These are phyloP conservation scores for Xiphophorus hellerii DNA, from an alignment of 2,113 vertebrate species.

Conservation along the genomic window DNA sequence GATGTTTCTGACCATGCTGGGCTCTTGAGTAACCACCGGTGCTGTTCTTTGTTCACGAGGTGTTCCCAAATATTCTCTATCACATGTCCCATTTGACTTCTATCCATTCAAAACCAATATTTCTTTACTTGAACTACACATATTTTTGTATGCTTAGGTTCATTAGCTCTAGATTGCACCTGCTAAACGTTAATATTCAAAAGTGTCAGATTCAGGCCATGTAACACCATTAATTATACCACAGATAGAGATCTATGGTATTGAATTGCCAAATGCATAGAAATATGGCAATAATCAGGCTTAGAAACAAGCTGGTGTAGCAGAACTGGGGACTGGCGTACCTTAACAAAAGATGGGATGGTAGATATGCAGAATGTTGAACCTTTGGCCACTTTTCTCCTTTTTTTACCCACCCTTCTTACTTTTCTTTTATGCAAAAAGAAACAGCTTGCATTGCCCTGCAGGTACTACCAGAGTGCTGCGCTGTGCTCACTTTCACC, in stretches of 20 bases:
- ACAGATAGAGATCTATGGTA: neutral
- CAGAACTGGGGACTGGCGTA: slow-evolving; percentile 39
- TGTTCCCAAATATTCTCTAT: neutral
- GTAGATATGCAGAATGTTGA: slow-evolving; percentile 42
- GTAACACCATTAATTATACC: neutral
- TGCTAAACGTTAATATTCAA: neutral
- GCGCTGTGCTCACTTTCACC: slow-evolving; percentile 86
- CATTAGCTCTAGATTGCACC: neutral
- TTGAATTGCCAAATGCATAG: neutral
- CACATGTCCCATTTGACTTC: neutral
- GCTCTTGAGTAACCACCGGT: too few species aligned
- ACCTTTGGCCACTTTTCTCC: slow-evolving; percentile 17
- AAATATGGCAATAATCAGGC: neutral
- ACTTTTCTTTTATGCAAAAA: slow-evolving; percentile 76
- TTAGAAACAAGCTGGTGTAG: slow-evolving; percentile 21
- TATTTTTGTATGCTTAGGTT: neutral
- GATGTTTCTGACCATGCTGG: too few species aligned
- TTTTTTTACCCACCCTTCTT: slow-evolving; percentile 12
- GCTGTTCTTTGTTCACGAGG: neutral
- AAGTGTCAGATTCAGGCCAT: neutral
- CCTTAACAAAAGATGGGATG: slow-evolving; percentile 53
- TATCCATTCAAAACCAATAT: neutral
- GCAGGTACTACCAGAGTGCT: slow-evolving; percentile 81
- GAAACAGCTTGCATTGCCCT: slow-evolving; percentile 82
- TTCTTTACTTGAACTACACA: neutral